Percentiles rank a stretch among this genome's conserved stretches.
Evolutionary conservation across 1,140 invertebrate genomes (phyloP).

Genomic region (Polypedilum vanderplanki): DNA sequence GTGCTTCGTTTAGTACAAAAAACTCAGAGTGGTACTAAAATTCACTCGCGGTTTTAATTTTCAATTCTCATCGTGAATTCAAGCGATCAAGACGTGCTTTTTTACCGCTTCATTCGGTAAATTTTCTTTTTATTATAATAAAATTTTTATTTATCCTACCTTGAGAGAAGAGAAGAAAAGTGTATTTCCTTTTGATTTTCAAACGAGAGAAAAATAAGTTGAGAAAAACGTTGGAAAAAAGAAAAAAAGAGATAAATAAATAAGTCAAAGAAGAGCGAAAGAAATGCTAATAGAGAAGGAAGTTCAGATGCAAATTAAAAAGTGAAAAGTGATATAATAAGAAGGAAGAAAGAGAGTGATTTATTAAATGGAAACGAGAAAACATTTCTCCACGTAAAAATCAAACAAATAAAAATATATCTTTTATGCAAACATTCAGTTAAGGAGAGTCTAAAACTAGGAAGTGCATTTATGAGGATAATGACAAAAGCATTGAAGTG

Average conservation of each 20-base stretch:
- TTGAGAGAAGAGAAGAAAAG: no score
- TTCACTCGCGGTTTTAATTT: slow-evolving; percentile 3
- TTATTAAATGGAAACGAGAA: background rate
- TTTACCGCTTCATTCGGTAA: background rate
- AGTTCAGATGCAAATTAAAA: background rate
- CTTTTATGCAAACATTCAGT: no score
- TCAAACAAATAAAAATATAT: no score
- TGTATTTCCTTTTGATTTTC: no score
- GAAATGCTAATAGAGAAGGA: background rate
- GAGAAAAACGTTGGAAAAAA: no score
- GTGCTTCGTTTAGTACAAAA: no score
- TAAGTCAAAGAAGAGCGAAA: background rate
- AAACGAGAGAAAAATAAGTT: background rate
- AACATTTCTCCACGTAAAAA: background rate
- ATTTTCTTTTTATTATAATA: background rate
- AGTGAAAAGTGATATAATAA: slow-evolving; percentile 7
- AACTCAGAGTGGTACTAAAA: background rate
- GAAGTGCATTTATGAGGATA: slow-evolving; percentile 1
- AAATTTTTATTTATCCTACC: background rate
- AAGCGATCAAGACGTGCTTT: slow-evolving; percentile 1
- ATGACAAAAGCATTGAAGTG: background rate
- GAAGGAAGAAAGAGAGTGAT: background rate
- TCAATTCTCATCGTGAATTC: slow-evolving; percentile 18
- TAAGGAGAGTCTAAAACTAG: background rate
- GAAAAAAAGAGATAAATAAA: background rate